Percentiles rank a stretch among this genome's conserved stretches.
Evolutionary conservation across 2,797 vertebrate species (phyloP).

Genomic region (Fundulus diaphanus): DNA sequence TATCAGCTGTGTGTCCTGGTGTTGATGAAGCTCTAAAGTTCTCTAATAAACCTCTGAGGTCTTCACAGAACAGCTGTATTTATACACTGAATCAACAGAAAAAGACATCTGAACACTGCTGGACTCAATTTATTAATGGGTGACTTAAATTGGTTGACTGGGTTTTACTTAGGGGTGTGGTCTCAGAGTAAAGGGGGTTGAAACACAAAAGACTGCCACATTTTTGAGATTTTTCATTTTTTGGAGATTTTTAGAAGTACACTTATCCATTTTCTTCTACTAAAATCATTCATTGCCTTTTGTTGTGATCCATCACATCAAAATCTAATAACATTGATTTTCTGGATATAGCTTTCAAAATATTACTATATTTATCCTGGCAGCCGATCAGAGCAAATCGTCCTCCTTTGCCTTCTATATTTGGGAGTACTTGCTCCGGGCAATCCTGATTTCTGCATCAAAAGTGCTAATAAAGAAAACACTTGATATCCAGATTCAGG

Average conservation of each 20-base stretch:
- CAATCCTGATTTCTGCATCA: constrained; percentile 24
- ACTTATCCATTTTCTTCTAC: background rate
- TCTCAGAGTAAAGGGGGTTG: background rate
- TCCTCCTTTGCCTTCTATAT: constrained; percentile 35
- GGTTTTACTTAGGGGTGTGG: background rate
- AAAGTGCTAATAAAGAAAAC: constrained; percentile 48
- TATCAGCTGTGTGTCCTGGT: background rate
- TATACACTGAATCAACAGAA: too few relatives aligned
- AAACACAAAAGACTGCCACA: background rate
- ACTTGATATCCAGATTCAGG: constrained; percentile 24
- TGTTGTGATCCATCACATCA: background rate
- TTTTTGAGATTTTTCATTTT: background rate
- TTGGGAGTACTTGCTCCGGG: constrained; percentile 33
- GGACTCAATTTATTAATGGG: background rate
- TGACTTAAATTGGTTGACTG: background rate
- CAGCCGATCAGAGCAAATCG: constrained; percentile 30
- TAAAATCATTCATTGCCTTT: background rate
- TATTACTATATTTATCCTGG: constrained; percentile 25
- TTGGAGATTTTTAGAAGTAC: background rate
- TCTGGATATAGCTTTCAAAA: background rate
- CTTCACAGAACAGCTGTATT: too few relatives aligned
- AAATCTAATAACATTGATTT: background rate
- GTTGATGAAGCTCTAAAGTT: background rate
- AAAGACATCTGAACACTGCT: too few relatives aligned
- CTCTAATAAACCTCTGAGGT: background rate